phyloP scores from a whole-genome alignment of 2,113 vertebrate species.

The Megaceryle maxima region DNA sequence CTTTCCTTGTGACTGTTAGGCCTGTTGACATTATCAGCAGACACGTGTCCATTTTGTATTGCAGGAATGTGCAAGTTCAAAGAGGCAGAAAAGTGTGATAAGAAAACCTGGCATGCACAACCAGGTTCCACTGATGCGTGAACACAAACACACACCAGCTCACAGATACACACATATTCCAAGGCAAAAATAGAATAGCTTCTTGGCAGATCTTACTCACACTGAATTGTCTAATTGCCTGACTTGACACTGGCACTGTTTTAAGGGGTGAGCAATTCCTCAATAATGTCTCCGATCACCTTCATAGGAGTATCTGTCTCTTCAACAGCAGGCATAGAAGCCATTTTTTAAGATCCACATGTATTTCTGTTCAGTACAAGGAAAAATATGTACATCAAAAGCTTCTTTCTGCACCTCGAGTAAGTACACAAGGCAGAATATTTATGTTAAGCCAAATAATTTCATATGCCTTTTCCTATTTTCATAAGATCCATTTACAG shows the following conservation, averaged over 20 bases:
- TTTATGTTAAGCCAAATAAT: not conserved
- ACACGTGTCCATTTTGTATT: slow-evolving; percentile 15
- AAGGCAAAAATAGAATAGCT: slow-evolving; percentile 23
- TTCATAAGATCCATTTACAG: not conserved
- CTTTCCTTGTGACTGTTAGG: not conserved
- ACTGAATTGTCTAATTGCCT: slow-evolving; percentile 50
- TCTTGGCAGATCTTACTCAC: slow-evolving; percentile 30
- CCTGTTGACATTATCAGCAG: slow-evolving; percentile 36
- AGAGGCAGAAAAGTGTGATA: slow-evolving; percentile 39
- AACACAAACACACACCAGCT: slow-evolving; percentile 8
- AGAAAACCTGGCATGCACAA: slow-evolving; percentile 28
- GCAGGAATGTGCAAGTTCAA: slow-evolving; percentile 13
- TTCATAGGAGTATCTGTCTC: not conserved
- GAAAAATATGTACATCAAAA: not conserved
- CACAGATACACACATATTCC: not conserved
- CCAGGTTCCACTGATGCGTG: slow-evolving; percentile 2
- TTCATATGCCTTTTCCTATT: not conserved
- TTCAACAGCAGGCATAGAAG: not conserved
- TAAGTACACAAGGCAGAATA: not conserved
- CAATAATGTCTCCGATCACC: not conserved
- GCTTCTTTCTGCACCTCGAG: not conserved
- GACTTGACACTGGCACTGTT: slow-evolving; percentile 1
- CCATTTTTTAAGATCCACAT: not conserved
- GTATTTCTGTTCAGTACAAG: not conserved
- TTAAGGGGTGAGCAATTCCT: not conserved